Base-by-base conservation (phyloP, 2,113 vertebrate species). In the Callopanchax toddi region DNA sequence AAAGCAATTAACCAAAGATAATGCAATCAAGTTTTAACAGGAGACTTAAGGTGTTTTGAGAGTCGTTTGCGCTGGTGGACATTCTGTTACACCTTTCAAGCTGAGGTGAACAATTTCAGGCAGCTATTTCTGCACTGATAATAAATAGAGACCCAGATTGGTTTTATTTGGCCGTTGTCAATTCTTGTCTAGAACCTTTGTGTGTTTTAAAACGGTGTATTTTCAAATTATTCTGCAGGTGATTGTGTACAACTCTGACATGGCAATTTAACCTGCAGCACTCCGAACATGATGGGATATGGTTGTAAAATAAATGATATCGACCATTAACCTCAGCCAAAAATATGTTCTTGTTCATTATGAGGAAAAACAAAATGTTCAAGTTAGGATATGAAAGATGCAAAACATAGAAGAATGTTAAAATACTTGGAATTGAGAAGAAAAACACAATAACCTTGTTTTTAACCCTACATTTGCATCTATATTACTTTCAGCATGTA, bases 1-100 rank as follows among this genome's bases (percentile, higher is more conserved):
- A 76, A 81, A 72, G 68, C 61, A 55, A 70, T 82, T 37, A 83
- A 60, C 54, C 50, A 50, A 49, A 48, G 48, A 63, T 26, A 50
- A 76, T 72, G 71, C 46, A n/a, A 48, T 90, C 86, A 91, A 90
- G 87, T 89, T 87, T 89, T 54, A 69, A 88, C 86, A 90, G 89
- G 86, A 87, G 65, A 71, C 26, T 65, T 58, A 76, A 79, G 76
- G 71, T 80, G 43, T 64, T 67, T 83, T n/a, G 65, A 53, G 20
- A 66, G 46, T 22, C 12, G 43, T 74, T 48, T 50, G 39, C 9
- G 17, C 58, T 43, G 32, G 54, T 45, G 25, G 54, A 83, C 67
- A 63, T 78, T 85, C 46, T 52, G 55, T 66, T 69, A 51, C 2
- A 68, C 12, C 58, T 69, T 34, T 11, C 71, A 53, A 67, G 60